Conservation (phyloP, 2,113 vertebrate species). For the cattle (Bos taurus) region DNA sequence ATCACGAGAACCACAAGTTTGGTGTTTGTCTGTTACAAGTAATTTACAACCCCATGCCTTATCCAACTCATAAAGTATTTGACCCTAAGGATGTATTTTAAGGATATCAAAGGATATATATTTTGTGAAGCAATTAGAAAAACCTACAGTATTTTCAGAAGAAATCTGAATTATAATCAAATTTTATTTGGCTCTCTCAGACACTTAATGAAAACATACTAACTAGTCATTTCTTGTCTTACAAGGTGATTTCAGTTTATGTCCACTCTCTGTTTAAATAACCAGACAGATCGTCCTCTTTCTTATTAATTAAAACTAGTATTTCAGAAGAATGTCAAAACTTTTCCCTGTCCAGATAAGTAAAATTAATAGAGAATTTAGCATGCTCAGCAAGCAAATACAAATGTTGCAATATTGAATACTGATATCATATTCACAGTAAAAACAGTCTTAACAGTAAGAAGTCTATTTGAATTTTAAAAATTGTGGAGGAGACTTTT, state of each 20-base stretch:
- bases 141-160: neutral
- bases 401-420: neutral
- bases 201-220: neutral
- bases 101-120: neutral
- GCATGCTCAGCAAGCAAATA: slow-evolving; percentile 36
- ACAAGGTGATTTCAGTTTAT: slow-evolving; percentile 31
- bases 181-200: neutral
- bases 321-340: slow-evolving; percentile 49
- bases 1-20: neutral
- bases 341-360: neutral
- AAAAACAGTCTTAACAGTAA: neutral
- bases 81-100: neutral
- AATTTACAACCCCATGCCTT: neutral
- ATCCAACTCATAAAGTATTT: neutral
- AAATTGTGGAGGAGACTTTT: neutral
- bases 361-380: slow-evolving; percentile 66
- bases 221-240: slow-evolving; percentile 16
- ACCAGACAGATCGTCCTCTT: neutral
- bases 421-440: neutral
- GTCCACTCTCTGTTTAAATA: slow-evolving; percentile 13
- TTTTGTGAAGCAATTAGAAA: neutral
- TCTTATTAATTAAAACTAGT: slow-evolving; percentile 43
- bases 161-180: neutral
- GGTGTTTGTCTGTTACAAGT: neutral
- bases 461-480: slow-evolving; percentile 15